These are phyloP conservation scores for Eira barbara DNA, from an alignment of 2,113 vertebrate species.

Conservation along the genomic window DNA sequence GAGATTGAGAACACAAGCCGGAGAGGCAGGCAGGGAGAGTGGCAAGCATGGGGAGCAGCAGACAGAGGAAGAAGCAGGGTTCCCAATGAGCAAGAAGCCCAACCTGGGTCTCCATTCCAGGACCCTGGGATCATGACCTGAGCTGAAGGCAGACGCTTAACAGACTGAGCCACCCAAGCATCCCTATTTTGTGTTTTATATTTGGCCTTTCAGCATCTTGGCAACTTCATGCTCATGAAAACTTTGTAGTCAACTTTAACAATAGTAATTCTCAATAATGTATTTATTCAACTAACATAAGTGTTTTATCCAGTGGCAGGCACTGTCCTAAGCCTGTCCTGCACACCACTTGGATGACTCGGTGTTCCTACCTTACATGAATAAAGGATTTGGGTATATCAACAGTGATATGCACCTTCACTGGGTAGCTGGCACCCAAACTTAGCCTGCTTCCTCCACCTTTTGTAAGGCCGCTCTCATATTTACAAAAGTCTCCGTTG, in stretches of 20 bases:
- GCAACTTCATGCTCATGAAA: background rate
- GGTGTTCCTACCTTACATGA: background rate
- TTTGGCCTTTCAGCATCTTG: background rate
- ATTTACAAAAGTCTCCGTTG: background rate
- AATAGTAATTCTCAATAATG: background rate
- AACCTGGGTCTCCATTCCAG: background rate
- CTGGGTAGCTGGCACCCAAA: background rate
- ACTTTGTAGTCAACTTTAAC: background rate
- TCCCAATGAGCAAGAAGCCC: background rate
- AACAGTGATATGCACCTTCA: background rate
- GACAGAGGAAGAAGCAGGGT: background rate
- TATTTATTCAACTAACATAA: background rate
- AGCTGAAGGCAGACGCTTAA: background rate
- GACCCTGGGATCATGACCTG: background rate
- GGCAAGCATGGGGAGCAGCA: no score
- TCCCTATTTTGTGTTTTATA: background rate
- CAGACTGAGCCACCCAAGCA: background rate
- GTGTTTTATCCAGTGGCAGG: background rate
- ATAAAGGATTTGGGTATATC: background rate
- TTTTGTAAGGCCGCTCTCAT: background rate
- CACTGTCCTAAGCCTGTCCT: background rate
- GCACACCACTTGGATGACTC: no score
- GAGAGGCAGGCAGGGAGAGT: no score
- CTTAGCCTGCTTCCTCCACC: background rate
- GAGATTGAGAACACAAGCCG: background rate